Evolutionary conservation across 2,113 vertebrate genomes (phyloP), one percentile per base, ranked within the genome.

Genomic region (Etia nguti): DNA sequence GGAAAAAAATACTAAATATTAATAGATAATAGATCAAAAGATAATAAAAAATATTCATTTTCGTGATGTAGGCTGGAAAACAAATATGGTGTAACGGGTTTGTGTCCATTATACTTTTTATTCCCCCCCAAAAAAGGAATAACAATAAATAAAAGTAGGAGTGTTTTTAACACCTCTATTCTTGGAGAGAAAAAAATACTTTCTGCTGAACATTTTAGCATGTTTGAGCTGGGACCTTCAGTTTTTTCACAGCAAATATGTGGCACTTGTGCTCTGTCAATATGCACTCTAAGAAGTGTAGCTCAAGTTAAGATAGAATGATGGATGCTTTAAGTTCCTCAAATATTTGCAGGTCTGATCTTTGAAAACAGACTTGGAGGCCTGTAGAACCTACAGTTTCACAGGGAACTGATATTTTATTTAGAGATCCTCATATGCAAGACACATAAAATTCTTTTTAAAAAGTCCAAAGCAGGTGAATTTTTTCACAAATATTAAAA

Each of bases 41-140:
- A 65, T 38, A 1, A 12, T 60, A 2, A 0, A 22, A 65, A 36
- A 65, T 22, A 38, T 0, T 8, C 1, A 38, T n/a, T 65, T 65
- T 65, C 0, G 22, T 20, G 36, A 38, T 65, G 34, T 34, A 65
- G 34, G 34, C 60, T 65, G 60, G 34, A 65, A 65, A 38, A 38
- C 10, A 36, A 38, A 38, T 22, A 8, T 8, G 10, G 11, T 38
- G 20, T 38, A 65, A 65, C 38, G 34, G 20, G 34, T 38, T 22
- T 38, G 34, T 38, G 60, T 38, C 4, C 34, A 65, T 65, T 38
- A 22, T 3, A 2, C 34, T 38, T 22, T 65, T 38, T 65, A 65
- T 65, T 65, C 18, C 6, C 5, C 18, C 6, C 5, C 3, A 8
- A 3, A 62, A 65, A 38, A 8, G 38, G 22, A 26, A 57, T 6